phyloP scores from a whole-genome alignment of 2,113 vertebrate genomes.

The Gadus chalcogrammus region DNA sequence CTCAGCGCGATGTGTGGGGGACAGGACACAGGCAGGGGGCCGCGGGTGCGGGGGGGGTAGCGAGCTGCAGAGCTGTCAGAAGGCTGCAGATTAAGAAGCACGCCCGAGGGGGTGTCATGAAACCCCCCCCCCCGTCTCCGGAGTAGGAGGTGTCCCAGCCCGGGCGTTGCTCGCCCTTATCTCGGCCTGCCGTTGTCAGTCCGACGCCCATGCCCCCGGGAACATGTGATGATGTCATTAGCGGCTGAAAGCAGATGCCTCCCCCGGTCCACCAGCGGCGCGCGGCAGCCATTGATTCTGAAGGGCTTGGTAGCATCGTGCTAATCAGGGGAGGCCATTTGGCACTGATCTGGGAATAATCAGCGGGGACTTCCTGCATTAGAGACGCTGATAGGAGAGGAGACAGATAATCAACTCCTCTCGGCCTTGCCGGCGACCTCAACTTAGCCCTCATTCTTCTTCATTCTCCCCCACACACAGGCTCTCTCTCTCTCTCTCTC shows the following conservation, averaged over 20 bases:
- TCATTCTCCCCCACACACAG: neutral
- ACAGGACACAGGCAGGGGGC: neutral
- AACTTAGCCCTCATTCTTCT: neutral
- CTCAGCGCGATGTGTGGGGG: too few relatives aligned
- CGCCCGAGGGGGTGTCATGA: neutral
- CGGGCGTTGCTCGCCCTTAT: neutral
- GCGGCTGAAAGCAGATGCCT: neutral
- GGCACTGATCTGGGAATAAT: conserved; percentile 48
- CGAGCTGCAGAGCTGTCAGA: conserved; percentile 9
- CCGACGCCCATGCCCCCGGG: neutral
- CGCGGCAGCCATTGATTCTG: neutral
- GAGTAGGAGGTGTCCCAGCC: neutral
- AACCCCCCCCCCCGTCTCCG: neutral
- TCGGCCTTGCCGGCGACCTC: conserved; percentile 15
- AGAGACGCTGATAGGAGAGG: conserved; percentile 30
- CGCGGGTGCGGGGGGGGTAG: too few relatives aligned
- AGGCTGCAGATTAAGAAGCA: conserved; percentile 16
- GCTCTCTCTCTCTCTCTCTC: neutral
- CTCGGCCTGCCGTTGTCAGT: neutral
- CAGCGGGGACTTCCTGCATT: conserved; percentile 42
- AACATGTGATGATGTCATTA: conserved; percentile 47
- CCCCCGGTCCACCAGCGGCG: neutral
- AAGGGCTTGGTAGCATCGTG: conserved; percentile 33
- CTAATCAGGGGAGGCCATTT: conserved; percentile 42
- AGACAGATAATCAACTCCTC: conserved; percentile 36